phyloP scores from a whole-genome alignment of 2,113 vertebrate species.

The Entelurus aequoreus region DNA sequence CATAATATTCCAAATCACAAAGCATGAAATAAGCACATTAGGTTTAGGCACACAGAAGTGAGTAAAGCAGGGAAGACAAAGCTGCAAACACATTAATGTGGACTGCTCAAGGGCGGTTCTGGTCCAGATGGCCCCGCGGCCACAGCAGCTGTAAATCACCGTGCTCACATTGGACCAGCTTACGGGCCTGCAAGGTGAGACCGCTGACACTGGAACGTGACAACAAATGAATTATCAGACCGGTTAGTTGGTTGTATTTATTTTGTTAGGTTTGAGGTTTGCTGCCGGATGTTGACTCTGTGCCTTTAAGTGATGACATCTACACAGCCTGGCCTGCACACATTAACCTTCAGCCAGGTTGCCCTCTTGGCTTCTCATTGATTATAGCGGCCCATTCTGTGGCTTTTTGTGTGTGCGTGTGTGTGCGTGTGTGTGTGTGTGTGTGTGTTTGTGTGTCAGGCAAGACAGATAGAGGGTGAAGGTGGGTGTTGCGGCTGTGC shows the following conservation, averaged over 20 bases:
- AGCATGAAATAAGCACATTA: too few relatives aligned
- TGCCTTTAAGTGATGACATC: constrained; percentile 13
- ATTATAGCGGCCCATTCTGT: constrained; percentile 35
- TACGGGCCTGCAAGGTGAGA: constrained; percentile 47
- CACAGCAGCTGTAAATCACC: constrained; percentile 64
- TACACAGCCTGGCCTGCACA: constrained; percentile 34
- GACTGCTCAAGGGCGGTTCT: constrained; percentile 44
- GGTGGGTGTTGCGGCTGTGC: constrained; percentile 25
- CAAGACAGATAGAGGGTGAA: constrained; percentile 21
- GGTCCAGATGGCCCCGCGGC: constrained; percentile 56
- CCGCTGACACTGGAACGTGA: constrained; percentile 24
- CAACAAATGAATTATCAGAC: too few relatives aligned
- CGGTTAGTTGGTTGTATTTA: not conserved
- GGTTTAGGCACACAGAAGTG: not conserved
- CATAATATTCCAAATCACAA: too few relatives aligned
- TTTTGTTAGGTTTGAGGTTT: not conserved
- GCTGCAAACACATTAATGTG: constrained; percentile 17
- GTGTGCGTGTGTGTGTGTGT: constrained; percentile 7
- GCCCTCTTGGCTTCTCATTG: constrained; percentile 47
- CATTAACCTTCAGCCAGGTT: constrained; percentile 64
- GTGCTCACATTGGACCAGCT: not conserved
- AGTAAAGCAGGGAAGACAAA: not conserved
- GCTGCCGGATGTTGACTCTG: not conserved
- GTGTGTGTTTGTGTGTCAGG: constrained; percentile 9
- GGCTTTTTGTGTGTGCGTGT: constrained; percentile 10